Evolutionary conservation across 1,140 invertebrate species (phyloP), one percentile per base, ranked within the genome.

Genomic region (Drosophila nebulosa): DNA sequence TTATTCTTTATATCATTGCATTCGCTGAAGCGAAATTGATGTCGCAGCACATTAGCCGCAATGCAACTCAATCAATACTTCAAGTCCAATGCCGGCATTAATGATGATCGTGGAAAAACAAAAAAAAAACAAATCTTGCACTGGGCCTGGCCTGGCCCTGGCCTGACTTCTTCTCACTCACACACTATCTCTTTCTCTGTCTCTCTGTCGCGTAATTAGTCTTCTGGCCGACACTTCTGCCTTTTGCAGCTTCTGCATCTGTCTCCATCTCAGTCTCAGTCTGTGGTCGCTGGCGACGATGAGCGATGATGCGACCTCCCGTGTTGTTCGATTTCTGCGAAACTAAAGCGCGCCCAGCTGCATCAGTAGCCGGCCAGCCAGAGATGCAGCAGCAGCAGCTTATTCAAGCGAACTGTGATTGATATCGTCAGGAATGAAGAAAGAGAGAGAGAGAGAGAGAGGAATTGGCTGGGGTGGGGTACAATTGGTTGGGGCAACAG

Each of bases 41-140:
- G 83, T 88, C 83, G 78, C 83, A 83, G 83, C 83, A 88, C 83
- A 88, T 88, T 88, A 88, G 83, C 71, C 83, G 84, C 83, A 70
- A 60, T 88, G 81, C 81, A 86, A 86, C 81, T 86, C 81, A 86
- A 86, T 86, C 81, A 88, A 88, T 78, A 88, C 80, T 60, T 46
- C 73, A 59, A 79, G 64, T 68, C 81, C 68, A 74, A 64, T 16
- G 62, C 65, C 64, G 55, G 71, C 81, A 81, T 86, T 86, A 88
- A 86, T 88, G 81, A 86, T 67, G 73, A 63, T 74, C 78, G 64
- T 75, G 22, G 21, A 27, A 52, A 21, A 59, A 36, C 3, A 63
- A 57, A 62, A 61, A 65, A 30, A 30, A 30, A 32, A 52, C 12
- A 55, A 18, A 16, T 16, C 52, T 55, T 55, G 52, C 16, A 21